Evolutionary conservation across 1,140 invertebrate genomes (phyloP), one percentile per base, ranked within the genome.

Genomic region (Zaprionus tsacasi): DNA sequence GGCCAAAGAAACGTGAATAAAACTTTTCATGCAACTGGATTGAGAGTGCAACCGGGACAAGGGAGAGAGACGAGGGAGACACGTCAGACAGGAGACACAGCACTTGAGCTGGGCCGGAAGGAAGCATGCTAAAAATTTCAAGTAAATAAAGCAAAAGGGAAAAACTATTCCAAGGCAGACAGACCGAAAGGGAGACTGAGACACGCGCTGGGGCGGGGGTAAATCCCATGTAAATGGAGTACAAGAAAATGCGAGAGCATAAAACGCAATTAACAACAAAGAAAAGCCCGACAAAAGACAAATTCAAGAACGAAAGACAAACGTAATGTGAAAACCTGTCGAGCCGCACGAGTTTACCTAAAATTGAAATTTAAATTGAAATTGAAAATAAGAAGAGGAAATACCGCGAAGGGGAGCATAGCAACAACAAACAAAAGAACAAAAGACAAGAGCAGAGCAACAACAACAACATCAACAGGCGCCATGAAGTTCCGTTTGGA

Each of bases 401-500:
- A 69, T 12, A 4, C 7, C 8, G 35, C 48, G 25, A 35, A n/a
- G n/a, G 25, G 25, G 25, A 25, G 27, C 52, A 50, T 15, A 72
- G 27, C 48, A 57, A 12, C 17, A 17, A 50, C 17, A 25, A 21
- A 56, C n/a, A n/a, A n/a, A n/a, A n/a, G n/a, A 6, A 7, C 43
- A 36, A 17, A 67, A 10, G 38, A 43, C n/a, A 43, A 43, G 52
- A 40, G 48, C 33, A 38, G 13, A 59, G 33, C 1, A 36, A 43
- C 57, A 15, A 36, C 25, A 40, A 50, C 64, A 69, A 63, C 71
- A 17, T 13, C 48, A 52, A 13, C 45, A 64, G 54, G 54, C 75
- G 81, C 75, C 80, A 87, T 91, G 82, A 87, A 87, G 76, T 88
- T 86, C 72, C 65, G 72, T 61, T 87, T 82, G 75, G 81, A 79